phyloP scores from a whole-genome alignment of 37 sponge, comb jelly and placozoan species.

The Beroe forskalii region DNA sequence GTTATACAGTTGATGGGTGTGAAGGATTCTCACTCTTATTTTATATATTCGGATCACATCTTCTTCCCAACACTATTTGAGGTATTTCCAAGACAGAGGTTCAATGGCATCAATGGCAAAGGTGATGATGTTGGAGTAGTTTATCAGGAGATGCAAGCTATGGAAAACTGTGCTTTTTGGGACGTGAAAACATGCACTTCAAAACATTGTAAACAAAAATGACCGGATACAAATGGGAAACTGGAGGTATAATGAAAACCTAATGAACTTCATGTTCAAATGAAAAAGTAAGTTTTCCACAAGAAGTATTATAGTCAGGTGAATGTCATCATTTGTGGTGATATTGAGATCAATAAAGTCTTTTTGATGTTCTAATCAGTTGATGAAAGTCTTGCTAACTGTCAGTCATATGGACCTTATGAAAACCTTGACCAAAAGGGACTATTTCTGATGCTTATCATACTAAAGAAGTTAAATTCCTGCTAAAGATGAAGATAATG shows the following conservation, averaged over 20 bases:
- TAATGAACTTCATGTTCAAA: constrained; percentile 77
- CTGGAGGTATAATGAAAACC: constrained; percentile 83
- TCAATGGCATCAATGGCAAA: constrained; percentile 85
- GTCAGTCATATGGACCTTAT: neutral
- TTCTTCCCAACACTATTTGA: constrained; percentile 93
- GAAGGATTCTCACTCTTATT: constrained; percentile 87
- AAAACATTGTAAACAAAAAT: constrained; percentile 80
- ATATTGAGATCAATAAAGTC: neutral
- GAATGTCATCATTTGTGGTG: neutral
- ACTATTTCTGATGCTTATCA: neutral
- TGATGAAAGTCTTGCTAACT: neutral
- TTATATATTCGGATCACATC: constrained; percentile 91
- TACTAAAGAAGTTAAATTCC: neutral
- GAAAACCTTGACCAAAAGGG: neutral
- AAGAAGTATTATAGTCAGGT: neutral
- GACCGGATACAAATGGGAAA: constrained; percentile 80
- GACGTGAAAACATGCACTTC: constrained; percentile 68
- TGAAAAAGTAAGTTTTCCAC: constrained; percentile 64
- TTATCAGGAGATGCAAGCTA: constrained; percentile 96
- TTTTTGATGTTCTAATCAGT: neutral
- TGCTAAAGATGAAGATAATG: constrained; percentile 17
- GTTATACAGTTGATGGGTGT: constrained; percentile 86
- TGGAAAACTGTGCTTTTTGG: constrained; percentile 77
- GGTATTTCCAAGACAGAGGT: constrained; percentile 76
- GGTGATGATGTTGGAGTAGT: constrained; percentile 96